These are phyloP conservation scores for Leptonema lineaticorne DNA, from an alignment of 1,140 invertebrate genomes.

Conservation along the genomic window DNA sequence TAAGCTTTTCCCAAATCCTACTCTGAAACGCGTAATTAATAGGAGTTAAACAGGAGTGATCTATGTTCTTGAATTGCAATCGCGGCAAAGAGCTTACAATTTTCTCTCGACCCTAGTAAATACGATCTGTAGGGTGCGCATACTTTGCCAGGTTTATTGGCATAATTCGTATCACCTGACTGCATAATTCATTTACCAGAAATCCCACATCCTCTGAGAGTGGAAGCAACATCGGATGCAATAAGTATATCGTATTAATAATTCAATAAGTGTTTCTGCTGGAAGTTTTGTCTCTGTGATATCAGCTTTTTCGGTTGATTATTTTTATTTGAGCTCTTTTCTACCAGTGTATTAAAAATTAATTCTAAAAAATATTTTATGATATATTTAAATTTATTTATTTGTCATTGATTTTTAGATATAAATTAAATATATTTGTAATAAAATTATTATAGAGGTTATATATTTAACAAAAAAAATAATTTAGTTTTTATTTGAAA, in stretches of 20 bases:
- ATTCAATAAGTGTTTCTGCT: slow-evolving; percentile 2
- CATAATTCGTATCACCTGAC: slow-evolving; percentile 19
- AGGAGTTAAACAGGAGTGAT: not conserved
- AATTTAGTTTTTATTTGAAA: too few species aligned
- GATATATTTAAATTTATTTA: too few species aligned
- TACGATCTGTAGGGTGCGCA: not conserved
- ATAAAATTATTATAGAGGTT: too few species aligned
- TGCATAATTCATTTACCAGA: slow-evolving; percentile 24
- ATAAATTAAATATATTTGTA: too few species aligned
- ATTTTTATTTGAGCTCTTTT: too few species aligned
- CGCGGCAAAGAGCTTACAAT: not conserved
- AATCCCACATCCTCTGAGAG: not conserved
- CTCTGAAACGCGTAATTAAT: not conserved
- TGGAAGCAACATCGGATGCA: slow-evolving; percentile 2
- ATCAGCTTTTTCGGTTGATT: not conserved
- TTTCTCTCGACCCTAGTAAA: not conserved
- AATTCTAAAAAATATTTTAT: too few species aligned
- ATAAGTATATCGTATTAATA: not conserved
- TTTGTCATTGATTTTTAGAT: too few species aligned
- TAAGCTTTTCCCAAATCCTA: not conserved
- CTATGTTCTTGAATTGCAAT: not conserved
- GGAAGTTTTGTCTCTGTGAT: not conserved
- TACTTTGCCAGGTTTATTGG: not conserved
- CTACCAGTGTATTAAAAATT: too few species aligned
- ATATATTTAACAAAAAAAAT: too few species aligned